Percentiles rank a stretch among this genome's conserved stretches.
Evolutionary conservation across 2,113 vertebrate species (phyloP).

Genomic region (Taurulus bubalis): DNA sequence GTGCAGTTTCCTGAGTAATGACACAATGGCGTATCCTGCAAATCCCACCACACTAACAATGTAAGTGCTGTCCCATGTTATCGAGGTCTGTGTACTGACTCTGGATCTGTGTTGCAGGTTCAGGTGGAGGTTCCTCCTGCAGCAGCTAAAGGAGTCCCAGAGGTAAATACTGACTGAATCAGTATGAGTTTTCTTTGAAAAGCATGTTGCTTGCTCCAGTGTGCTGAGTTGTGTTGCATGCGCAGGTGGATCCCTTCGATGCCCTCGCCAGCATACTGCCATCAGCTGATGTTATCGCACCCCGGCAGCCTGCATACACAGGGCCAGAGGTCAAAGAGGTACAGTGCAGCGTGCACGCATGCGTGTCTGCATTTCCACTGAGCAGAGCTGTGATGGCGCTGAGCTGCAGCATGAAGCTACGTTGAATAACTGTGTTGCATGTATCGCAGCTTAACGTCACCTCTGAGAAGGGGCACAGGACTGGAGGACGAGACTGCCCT

Average conservation of each 20-base stretch:
- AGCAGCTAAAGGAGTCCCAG: constrained; percentile 49
- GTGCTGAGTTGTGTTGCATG: constrained; percentile 68
- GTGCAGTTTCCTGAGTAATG: neutral
- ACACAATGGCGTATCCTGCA: neutral
- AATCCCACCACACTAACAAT: neutral
- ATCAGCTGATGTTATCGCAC: constrained; percentile 46
- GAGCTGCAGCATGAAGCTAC: constrained; percentile 40
- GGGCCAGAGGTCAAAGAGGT: constrained; percentile 83
- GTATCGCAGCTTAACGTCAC: constrained; percentile 69
- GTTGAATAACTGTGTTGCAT: constrained; percentile 59
- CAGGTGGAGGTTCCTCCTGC: constrained; percentile 71
- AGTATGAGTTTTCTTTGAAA: constrained; percentile 1
- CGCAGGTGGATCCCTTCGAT: constrained; percentile 79
- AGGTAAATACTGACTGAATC: constrained; percentile 60
- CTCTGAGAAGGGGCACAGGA: constrained; percentile 33
- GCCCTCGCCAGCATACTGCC: constrained; percentile 77
- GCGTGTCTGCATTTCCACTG: neutral
- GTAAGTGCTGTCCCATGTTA: neutral
- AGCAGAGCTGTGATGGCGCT: neutral
- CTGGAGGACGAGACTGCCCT: constrained; percentile 78
- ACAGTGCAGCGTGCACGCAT: constrained; percentile 10
- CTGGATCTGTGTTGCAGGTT: constrained; percentile 72
- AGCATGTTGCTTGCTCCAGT: constrained; percentile 45
- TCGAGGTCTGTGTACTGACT: constrained; percentile 11
- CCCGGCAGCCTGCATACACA: constrained; percentile 61